Conservation (phyloP, 30 jellyfish, hydroid and myxozoan genomes). For the Chrysaora quinquecirrha region DNA sequence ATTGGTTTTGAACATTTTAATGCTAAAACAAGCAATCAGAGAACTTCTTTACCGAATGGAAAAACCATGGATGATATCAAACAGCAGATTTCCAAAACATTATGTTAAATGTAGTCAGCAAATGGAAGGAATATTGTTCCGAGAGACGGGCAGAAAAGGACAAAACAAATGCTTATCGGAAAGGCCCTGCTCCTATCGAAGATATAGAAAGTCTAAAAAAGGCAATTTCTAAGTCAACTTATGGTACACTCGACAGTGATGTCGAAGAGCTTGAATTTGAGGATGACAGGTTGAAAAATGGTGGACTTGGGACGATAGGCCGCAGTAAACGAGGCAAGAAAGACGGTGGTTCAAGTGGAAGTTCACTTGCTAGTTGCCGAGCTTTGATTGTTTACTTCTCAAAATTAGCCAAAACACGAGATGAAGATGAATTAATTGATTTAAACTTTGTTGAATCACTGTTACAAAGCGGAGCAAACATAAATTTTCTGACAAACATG, state of each 20-base stretch:
- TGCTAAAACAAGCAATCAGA: too few species aligned
- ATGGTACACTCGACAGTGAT: slow-evolving; percentile 97
- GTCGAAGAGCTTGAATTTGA: slow-evolving; percentile 98
- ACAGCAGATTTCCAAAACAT: slow-evolving; percentile 73
- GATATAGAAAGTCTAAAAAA: slow-evolving; percentile 90
- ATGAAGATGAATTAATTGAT: slow-evolving; percentile 95
- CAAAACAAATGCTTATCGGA: slow-evolving; percentile 81
- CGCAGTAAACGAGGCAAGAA: slow-evolving; percentile 48
- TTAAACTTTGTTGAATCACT: slow-evolving; percentile 93
- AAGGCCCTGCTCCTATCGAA: slow-evolving; percentile 99
- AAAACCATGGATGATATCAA: slow-evolving; percentile 57
- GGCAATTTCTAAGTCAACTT: slow-evolving; percentile 83
- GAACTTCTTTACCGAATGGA: neutral
- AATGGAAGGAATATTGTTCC: slow-evolving; percentile 92
- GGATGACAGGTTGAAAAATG: slow-evolving; percentile 61
- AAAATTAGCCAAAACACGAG: slow-evolving; percentile 90
- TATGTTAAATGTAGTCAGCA: slow-evolving; percentile 67
- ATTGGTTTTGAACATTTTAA: slow-evolving; percentile 33
- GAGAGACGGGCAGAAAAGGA: slow-evolving; percentile 87
- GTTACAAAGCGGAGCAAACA: slow-evolving; percentile 96
- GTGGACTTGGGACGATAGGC: slow-evolving; percentile 56
- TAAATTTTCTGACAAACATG: slow-evolving; percentile 92
- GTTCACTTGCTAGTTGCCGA: slow-evolving; percentile 98
- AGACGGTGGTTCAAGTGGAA: slow-evolving; percentile 59
- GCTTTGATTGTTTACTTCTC: slow-evolving; percentile 96